A percentile compares a stretch with the other conserved stretches of the same genome.
phyloP scores from a whole-genome alignment of 2,797 vertebrate genomes.

The Sebastes kiyomatsui region DNA sequence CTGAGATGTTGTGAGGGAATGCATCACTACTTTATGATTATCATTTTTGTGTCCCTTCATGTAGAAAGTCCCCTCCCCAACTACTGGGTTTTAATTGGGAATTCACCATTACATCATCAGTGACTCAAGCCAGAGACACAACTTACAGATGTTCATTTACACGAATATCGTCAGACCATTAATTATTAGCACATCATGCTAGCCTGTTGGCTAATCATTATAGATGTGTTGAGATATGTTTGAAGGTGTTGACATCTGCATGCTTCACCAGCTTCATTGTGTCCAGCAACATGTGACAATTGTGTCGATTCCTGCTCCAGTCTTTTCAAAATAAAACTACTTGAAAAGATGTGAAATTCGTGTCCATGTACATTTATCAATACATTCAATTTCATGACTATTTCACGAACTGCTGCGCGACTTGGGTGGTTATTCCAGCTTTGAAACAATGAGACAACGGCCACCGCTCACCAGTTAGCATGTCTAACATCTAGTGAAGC shows the following conservation, averaged over 20 bases:
- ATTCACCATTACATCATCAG: slow-evolving; percentile 33
- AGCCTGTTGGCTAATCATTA: neutral
- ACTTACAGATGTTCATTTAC: neutral
- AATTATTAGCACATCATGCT: neutral
- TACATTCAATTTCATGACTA: too few species aligned
- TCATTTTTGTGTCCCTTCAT: neutral
- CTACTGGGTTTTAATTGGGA: slow-evolving; percentile 7
- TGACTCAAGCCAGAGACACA: neutral
- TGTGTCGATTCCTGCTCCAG: too few species aligned
- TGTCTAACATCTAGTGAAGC: neutral
- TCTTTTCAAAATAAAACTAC: too few species aligned
- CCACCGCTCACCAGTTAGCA: neutral
- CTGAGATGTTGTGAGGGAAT: neutral
- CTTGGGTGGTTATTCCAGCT: neutral
- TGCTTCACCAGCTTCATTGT: too few species aligned
- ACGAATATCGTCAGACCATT: neutral
- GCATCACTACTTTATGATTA: neutral
- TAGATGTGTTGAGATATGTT: neutral
- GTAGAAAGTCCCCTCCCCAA: slow-evolving; percentile 29
- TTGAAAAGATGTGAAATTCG: too few species aligned
- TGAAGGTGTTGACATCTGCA: neutral
- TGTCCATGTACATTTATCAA: too few species aligned
- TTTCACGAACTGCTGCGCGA: too few species aligned
- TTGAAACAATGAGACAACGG: neutral
- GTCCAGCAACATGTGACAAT: too few species aligned